Percentiles rank a stretch among this genome's conserved stretches.
phyloP scores from a whole-genome alignment of 1,140 invertebrate genomes.

The Drosophila obscura region DNA sequence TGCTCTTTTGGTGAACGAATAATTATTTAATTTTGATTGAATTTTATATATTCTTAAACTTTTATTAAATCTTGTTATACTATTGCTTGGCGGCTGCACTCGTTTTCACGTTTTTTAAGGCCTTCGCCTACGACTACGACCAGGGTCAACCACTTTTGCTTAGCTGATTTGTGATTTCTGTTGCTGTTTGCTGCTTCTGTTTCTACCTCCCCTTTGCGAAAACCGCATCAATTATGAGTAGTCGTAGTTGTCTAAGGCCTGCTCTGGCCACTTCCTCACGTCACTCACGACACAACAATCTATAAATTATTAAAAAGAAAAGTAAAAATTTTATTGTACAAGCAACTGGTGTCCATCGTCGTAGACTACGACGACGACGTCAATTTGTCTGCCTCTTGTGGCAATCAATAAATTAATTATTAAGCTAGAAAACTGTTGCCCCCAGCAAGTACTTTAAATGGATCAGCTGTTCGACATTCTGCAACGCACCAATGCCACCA shows the following conservation, averaged over 20 bases:
- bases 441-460: constrained; percentile 23
- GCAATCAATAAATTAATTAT: constrained; percentile 73
- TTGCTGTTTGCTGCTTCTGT: constrained; percentile 2
- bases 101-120: constrained; percentile 17
- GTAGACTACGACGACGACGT: constrained; percentile 33
- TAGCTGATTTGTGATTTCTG: constrained; percentile 36
- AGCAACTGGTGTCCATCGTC: constrained; percentile 62
- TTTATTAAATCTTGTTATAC: neutral
- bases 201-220: constrained; percentile 9
- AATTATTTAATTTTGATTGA: constrained; percentile 17
- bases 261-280: constrained; percentile 29
- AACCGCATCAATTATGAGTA: constrained; percentile 25
- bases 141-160: constrained; percentile 63
- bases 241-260: constrained; percentile 15
- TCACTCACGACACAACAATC: constrained; percentile 5
- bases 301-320: constrained; percentile 53
- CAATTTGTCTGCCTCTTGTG: constrained; percentile 54
- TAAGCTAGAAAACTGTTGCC: constrained; percentile 43
- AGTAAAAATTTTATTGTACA: constrained; percentile 11
- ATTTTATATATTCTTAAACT: neutral
- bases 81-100: neutral
- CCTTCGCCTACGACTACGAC: neutral
- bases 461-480: constrained; percentile 56
- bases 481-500: constrained; percentile 33
- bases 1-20: neutral